These are phyloP conservation scores for Pygathrix nemaeus DNA, from an alignment of 2,113 vertebrate genomes.

Conservation along the genomic window DNA sequence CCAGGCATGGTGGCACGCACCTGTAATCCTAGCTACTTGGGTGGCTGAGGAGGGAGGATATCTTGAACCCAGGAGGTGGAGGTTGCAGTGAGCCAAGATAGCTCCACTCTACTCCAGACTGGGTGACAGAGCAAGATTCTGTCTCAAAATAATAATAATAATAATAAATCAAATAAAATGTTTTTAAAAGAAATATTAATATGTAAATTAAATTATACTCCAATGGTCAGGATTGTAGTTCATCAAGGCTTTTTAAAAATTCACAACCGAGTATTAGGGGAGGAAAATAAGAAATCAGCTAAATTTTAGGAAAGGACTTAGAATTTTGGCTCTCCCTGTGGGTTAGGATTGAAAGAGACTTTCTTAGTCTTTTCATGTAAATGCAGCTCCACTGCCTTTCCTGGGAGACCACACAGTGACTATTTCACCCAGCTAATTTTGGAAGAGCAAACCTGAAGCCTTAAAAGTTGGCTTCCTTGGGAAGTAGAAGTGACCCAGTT, in stretches of 20 bases:
- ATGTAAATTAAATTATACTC: not conserved
- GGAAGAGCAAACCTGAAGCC: not conserved
- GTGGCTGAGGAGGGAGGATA: too few relatives aligned
- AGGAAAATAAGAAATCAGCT: not conserved
- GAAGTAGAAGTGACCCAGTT: not conserved
- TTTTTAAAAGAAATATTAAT: conserved; percentile 15
- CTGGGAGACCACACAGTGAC: not conserved
- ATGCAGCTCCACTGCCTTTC: not conserved
- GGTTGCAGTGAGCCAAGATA: too few relatives aligned
- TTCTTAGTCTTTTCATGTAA: not conserved
- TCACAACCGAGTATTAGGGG: not conserved
- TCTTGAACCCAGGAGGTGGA: too few relatives aligned
- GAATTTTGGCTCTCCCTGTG: not conserved
- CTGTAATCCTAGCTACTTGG: too few relatives aligned
- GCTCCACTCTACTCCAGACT: too few relatives aligned
- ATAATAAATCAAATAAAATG: too few relatives aligned
- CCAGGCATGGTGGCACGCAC: too few relatives aligned
- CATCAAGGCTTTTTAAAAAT: not conserved
- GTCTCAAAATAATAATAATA: too few relatives aligned
- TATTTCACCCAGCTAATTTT: not conserved
- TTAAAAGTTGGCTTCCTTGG: not conserved
- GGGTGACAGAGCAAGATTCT: too few relatives aligned
- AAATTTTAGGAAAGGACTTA: not conserved
- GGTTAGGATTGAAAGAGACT: not conserved
- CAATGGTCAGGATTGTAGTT: not conserved